Base-by-base conservation (phyloP, 2,797 vertebrate species). In the Sebastes cheni region DNA sequence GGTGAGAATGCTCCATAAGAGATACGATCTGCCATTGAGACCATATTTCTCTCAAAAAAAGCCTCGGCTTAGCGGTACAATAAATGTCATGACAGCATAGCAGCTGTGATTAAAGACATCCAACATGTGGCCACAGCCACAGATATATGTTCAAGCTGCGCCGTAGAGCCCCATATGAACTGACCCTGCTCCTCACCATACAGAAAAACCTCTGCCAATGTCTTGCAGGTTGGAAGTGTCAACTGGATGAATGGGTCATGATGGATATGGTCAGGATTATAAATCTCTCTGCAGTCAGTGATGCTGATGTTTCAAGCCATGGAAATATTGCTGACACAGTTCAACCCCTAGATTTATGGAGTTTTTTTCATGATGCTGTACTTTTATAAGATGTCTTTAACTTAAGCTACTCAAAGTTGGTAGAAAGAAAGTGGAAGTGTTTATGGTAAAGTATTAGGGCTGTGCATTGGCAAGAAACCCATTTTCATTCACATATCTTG, bases 81-180 rank as follows among this genome's bases (percentile, higher is more conserved):
- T 87, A 77, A 86, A 79, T 66, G 58, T 79, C 56, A 73, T 55
- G 64, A 55, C 73, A 73, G 67, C 42, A 59, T 20, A 66, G 64
- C 76, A 29, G 76, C 34, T 55, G 65, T 73, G 75, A 85, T 86
- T 79, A 64, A 87, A 77, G 66, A 59, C 77, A 16, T 46, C 61
- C 46, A 64, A 50, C 61, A 29, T 76, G 77, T 68, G 79, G 55
- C 71, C n/a, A n/a, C 27, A 83, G 79, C 71, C 23, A 23, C 30
- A 83, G 77, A 80, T 77, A 71, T 68, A 72, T 81, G 69, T 72
- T 65, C 34, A 56, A 36, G 56, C 69, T 70, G 73, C 54, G 64
- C 72, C 42, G 36, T 1, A 5, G 18, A 82, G 68, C 58, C 58
- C 46, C 9, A 7, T 22, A 25, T 76, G 65, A 69, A 62, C 68